phyloP scores from a whole-genome alignment of 2,888 invertebrate species.

The Calameuta pallipes region DNA sequence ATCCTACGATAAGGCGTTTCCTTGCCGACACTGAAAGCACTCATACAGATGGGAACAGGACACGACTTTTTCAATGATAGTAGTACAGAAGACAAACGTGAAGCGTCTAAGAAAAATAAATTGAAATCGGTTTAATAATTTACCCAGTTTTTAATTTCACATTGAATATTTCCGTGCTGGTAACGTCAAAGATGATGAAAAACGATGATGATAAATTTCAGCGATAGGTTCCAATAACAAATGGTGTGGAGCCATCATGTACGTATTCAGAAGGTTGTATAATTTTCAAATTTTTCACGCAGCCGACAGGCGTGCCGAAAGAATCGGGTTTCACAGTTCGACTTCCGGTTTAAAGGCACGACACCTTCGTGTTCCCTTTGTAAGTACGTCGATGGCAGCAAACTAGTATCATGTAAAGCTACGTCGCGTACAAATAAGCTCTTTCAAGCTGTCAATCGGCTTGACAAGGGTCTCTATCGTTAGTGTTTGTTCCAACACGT shows the following conservation, averaged over 20 bases:
- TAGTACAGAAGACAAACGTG: neutral
- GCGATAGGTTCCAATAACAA: neutral
- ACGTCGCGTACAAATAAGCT: slow-evolving; percentile 29
- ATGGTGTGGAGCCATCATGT: neutral
- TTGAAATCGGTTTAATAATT: neutral
- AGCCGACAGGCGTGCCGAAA: slow-evolving; percentile 18
- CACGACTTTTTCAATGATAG: neutral
- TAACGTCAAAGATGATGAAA: neutral
- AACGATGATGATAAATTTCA: neutral
- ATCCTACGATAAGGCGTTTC: neutral
- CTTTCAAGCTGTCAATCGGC: slow-evolving; percentile 34
- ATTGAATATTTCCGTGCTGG: neutral
- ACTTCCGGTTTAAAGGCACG: slow-evolving; percentile 15
- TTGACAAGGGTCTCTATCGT: slow-evolving; percentile 33
- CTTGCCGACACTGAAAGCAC: neutral
- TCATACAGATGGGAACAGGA: neutral
- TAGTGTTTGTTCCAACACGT: slow-evolving; percentile 26
- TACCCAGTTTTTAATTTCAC: neutral
- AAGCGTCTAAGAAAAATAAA: neutral
- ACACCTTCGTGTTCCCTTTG: neutral
- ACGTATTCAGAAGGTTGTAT: slow-evolving; percentile 18
- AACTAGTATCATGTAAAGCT: neutral
- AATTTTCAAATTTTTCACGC: slow-evolving; percentile 37
- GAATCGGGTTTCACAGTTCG: slow-evolving; percentile 19
- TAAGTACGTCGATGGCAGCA: neutral